Evolutionary conservation across 1,140 invertebrate species (phyloP).

Genomic region (Drosophila pectinifera): DNA sequence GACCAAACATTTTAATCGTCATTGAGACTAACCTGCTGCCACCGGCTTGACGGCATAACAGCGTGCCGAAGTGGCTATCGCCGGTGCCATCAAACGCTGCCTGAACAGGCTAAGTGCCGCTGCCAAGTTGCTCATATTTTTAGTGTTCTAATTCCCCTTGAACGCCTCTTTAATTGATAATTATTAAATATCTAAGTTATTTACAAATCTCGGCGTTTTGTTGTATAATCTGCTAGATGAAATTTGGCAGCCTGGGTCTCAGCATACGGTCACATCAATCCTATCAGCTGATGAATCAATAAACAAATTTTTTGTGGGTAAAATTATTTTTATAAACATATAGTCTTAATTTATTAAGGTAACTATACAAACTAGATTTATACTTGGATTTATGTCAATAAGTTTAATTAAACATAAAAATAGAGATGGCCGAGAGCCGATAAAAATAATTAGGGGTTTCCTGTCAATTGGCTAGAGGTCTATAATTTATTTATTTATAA

Average conservation of each 20-base stretch:
- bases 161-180: constrained; percentile 11
- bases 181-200: constrained; percentile 13
- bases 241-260: not conserved
- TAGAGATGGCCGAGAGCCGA: not conserved
- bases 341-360: not conserved
- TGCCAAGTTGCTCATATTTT: constrained; percentile 51
- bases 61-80: constrained; percentile 37
- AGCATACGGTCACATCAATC: not conserved
- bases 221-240: constrained; percentile 34
- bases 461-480: not conserved
- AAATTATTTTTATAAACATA: not conserved
- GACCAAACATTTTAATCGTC: not conserved
- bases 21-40: constrained; percentile 43
- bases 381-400: not conserved
- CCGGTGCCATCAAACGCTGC: constrained; percentile 46
- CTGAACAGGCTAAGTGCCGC: constrained; percentile 42
- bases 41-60: constrained; percentile 70
- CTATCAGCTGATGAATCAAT: constrained; percentile 21
- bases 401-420: not conserved
- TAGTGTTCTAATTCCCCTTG: not conserved
- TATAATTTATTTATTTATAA: no score
- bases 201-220: constrained; percentile 32
- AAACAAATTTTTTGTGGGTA: not conserved
- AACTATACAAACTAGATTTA: no score
- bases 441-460: not conserved